phyloP scores from a whole-genome alignment of 2,113 vertebrate genomes.

The Talpa occidentalis region DNA sequence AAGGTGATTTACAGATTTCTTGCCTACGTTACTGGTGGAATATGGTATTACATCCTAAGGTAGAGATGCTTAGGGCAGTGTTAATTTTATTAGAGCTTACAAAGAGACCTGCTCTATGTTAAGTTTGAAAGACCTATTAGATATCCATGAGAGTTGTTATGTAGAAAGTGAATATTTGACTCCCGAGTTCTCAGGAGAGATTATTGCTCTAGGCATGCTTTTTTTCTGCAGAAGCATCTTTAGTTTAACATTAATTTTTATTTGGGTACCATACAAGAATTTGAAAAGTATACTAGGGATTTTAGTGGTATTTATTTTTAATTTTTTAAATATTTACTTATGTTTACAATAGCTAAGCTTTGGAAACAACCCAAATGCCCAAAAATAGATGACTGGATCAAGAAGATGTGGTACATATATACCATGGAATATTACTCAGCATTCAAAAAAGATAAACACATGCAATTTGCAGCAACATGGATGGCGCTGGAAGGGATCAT shows the following conservation, averaged over 20 bases:
- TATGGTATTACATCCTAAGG: slow-evolving; percentile 32
- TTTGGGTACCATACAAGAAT: slow-evolving; percentile 16
- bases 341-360: too few species aligned
- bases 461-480: too few species aligned
- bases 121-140: background rate
- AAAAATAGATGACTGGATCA: too few species aligned
- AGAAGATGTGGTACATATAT: too few species aligned
- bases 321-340: too few species aligned
- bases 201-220: background rate
- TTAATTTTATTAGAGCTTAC: slow-evolving; percentile 16
- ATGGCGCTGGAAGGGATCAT: too few species aligned
- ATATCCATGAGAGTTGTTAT: slow-evolving; percentile 14
- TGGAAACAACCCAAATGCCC: too few species aligned
- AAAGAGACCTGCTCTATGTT: slow-evolving; percentile 6
- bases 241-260: slow-evolving; percentile 47
- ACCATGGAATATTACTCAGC: too few species aligned
- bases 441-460: too few species aligned
- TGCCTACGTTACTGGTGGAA: background rate
- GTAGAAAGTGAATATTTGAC: slow-evolving; percentile 49
- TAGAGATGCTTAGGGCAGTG: background rate
- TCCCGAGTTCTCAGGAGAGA: background rate
- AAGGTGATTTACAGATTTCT: background rate
- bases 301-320: slow-evolving; percentile 39
- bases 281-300: background rate
- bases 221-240: background rate